Evolutionary conservation across 2,113 vertebrate species (phyloP), one percentile per base, ranked within the genome.

Genomic region (Mustela nigripes): DNA sequence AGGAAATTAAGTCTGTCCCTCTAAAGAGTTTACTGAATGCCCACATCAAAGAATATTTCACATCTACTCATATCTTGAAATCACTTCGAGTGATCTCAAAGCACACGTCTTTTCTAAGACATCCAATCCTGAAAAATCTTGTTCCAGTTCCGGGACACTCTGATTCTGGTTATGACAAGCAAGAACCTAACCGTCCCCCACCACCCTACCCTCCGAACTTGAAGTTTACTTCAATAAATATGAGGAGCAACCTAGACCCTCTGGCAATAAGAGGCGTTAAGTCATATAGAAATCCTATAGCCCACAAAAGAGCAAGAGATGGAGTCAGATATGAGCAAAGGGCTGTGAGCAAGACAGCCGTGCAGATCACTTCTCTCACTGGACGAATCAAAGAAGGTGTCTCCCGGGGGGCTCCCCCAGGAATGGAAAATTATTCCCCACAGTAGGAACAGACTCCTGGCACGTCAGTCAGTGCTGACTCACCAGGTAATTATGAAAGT

Each of bases 401-500:
- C 95, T 97, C 91, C 63, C 0, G 0, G 63, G 87, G 80, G 58
- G 95, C 85, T 96, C 91, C 97, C 90, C 63, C 39, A 71, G 69
- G 81, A 93, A 74, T 7, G 53, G 96, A 95, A 97, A 89, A 94
- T 76, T 63, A 92, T 83, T 90, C 90, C 79, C 87, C 31, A 2
- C 0, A 3, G 88, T 96, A 42, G 81, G 83, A 90, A 88, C 18
- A 8, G 36, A 71, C 67, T 84, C 91, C 92, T 62, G 88, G 96
- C 94, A 97, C 31, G 53, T 10, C 4, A 11, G 97, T 84, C 98
- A 97, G 90, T 21, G 79, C 95, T 98, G 95, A 95, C 53, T 98
- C 90, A 96, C 89, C 84, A 85, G 76, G 87, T 95, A 92, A 81
- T 87, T 82, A 63, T 18, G 48, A 92, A 73, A 91, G 73, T 83